Conservation (phyloP, 2,888 invertebrate species). For the Saturnia pavonia region DNA sequence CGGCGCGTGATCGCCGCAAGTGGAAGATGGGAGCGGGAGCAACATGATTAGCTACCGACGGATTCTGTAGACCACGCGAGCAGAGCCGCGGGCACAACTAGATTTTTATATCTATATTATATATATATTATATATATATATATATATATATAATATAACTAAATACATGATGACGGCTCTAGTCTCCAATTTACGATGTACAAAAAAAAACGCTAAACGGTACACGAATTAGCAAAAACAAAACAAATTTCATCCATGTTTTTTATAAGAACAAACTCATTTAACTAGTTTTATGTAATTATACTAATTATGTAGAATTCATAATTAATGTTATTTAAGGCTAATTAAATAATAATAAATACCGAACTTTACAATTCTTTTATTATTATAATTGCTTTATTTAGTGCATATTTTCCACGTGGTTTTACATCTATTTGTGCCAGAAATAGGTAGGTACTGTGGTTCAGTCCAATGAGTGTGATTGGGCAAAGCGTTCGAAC, state of each 20-base stretch:
- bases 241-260: background rate
- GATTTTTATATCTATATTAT: no score
- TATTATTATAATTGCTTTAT: background rate
- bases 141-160: no score
- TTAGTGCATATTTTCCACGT: background rate
- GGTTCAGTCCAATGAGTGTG: no score
- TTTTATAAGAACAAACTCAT: background rate
- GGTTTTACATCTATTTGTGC: background rate
- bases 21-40: no score
- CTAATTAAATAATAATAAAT: conserved; percentile 4
- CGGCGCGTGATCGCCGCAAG: no score
- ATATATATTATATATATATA: no score
- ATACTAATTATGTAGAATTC: conserved; percentile 17
- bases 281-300: conserved; percentile 7
- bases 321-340: conserved; percentile 26
- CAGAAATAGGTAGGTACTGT: no score
- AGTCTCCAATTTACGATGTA: background rate
- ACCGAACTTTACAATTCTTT: background rate
- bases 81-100: no score
- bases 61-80: no score
- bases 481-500: no score
- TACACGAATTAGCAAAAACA: conserved; percentile 6
- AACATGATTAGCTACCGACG: no score
- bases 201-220: background rate
- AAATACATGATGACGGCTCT: no score